Percentiles rank a stretch among this genome's conserved stretches.
Evolutionary conservation across 2,888 invertebrate genomes (phyloP).

Genomic region (Ferdinandea cuprea): DNA sequence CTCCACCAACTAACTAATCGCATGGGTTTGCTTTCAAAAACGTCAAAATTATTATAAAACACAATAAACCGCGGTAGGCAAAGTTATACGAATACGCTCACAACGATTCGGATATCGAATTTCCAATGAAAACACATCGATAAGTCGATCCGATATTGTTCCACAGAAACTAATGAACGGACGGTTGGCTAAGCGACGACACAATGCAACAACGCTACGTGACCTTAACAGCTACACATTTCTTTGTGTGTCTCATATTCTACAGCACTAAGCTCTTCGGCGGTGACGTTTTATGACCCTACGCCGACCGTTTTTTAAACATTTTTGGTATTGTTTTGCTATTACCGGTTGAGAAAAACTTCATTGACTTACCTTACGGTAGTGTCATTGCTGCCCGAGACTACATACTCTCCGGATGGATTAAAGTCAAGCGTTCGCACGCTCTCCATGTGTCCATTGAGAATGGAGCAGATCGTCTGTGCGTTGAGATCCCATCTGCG

Average conservation of each 20-base stretch:
- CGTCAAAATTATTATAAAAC: constrained; percentile 39
- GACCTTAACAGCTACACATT: constrained; percentile 68
- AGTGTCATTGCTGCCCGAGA: constrained; percentile 96
- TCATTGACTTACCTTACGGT: constrained; percentile 83
- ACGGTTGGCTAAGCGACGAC: constrained; percentile 21
- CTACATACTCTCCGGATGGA: constrained; percentile 96
- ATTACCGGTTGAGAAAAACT: constrained; percentile 31
- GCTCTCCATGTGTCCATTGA: constrained; percentile 88
- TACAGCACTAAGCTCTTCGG: constrained; percentile 8
- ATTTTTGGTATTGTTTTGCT: constrained; percentile 47
- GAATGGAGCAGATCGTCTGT: constrained; percentile 81
- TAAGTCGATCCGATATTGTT: constrained; percentile 51
- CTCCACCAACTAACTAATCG: constrained; percentile 14
- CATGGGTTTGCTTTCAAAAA: constrained; percentile 12
- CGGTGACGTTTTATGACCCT: constrained; percentile 69
- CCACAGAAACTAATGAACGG: constrained; percentile 34
- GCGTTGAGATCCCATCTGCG: constrained; percentile 98
- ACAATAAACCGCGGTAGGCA: constrained; percentile 35
- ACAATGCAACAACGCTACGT: constrained; percentile 57
- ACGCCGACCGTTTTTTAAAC: constrained; percentile 29
- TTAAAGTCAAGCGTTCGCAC: constrained; percentile 97
- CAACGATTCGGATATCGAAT: constrained; percentile 67
- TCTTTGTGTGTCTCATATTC: constrained; percentile 53
- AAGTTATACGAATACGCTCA: constrained; percentile 27
- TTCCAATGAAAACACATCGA: constrained; percentile 63